A percentile compares a stretch with the other conserved stretches of the same genome.
Evolutionary conservation across 2,113 vertebrate species (phyloP).

Genomic region (Hypocryptadius cinnamomeus): DNA sequence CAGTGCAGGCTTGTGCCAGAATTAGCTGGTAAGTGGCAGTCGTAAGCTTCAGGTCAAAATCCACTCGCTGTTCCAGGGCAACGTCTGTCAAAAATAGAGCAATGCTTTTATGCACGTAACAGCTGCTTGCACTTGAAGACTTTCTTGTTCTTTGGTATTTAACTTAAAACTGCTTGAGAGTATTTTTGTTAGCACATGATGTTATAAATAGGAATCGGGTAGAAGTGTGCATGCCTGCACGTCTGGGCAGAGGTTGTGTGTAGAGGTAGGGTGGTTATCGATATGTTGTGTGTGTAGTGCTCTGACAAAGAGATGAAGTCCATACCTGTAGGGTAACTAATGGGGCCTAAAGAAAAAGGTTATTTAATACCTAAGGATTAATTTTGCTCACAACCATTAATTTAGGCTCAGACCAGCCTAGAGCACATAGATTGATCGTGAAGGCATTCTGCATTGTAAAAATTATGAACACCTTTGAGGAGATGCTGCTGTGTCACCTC

Average conservation of each 20-base stretch:
- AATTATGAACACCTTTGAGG: background rate
- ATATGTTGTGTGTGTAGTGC: fast-evolving
- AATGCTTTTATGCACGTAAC: constrained; percentile 31
- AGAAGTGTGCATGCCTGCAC: background rate
- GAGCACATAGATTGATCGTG: background rate
- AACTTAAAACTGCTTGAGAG: background rate
- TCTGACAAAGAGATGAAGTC: background rate
- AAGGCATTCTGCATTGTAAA: background rate
- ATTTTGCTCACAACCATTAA: background rate
- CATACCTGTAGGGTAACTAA: background rate
- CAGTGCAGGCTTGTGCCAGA: constrained; percentile 3
- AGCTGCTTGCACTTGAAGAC: constrained; percentile 23
- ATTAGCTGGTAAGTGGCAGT: background rate
- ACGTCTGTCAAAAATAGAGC: background rate
- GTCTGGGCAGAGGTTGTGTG: background rate
- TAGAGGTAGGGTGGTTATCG: fast-evolving
- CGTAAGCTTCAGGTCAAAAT: background rate
- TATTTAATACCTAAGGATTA: background rate
- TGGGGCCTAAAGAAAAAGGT: background rate
- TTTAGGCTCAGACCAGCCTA: background rate
- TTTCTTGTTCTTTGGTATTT: constrained; percentile 47
- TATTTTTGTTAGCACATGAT: background rate
- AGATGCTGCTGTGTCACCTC: background rate
- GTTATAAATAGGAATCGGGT: background rate
- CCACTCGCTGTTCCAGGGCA: background rate